phyloP scores from a whole-genome alignment of 1,140 invertebrate species.

The Streblospio benedicti region DNA sequence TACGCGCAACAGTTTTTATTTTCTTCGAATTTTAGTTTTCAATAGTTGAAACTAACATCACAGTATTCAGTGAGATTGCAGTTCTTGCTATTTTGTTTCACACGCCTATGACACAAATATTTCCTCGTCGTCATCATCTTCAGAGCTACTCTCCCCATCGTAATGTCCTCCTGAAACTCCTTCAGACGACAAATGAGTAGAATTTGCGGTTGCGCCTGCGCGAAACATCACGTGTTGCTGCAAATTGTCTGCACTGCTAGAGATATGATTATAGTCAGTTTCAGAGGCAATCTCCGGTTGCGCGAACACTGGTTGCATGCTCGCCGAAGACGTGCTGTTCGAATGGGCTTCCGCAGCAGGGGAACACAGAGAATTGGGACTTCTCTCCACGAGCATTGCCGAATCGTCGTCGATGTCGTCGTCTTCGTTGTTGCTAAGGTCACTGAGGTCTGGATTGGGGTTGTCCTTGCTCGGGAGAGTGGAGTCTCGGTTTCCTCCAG shows the following conservation, averaged over 20 bases:
- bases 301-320: background rate
- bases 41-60: too few relatives aligned
- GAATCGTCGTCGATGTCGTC: too few relatives aligned
- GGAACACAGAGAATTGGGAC: too few relatives aligned
- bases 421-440: too few relatives aligned
- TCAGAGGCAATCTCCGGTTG: background rate
- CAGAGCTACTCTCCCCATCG: slow-evolving; percentile 2
- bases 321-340: background rate
- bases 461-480: slow-evolving; percentile 94
- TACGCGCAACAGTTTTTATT: too few relatives aligned
- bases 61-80: too few relatives aligned
- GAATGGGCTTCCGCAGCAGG: slow-evolving; percentile 37
- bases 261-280: background rate
- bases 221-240: too few relatives aligned
- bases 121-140: slow-evolving; percentile 13
- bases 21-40: too few relatives aligned
- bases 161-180: slow-evolving; percentile 9
- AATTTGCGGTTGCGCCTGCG: background rate
- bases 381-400: too few relatives aligned
- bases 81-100: too few relatives aligned
- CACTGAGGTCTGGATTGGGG: slow-evolving; percentile 88
- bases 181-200: background rate
- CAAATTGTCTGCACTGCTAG: too few relatives aligned
- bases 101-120: slow-evolving; percentile 6
- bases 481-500: slow-evolving; percentile 82